Evolutionary conservation across 2,113 vertebrate genomes (phyloP), one percentile per base, ranked within the genome.

Genomic region (Hoplias malabaricus): DNA sequence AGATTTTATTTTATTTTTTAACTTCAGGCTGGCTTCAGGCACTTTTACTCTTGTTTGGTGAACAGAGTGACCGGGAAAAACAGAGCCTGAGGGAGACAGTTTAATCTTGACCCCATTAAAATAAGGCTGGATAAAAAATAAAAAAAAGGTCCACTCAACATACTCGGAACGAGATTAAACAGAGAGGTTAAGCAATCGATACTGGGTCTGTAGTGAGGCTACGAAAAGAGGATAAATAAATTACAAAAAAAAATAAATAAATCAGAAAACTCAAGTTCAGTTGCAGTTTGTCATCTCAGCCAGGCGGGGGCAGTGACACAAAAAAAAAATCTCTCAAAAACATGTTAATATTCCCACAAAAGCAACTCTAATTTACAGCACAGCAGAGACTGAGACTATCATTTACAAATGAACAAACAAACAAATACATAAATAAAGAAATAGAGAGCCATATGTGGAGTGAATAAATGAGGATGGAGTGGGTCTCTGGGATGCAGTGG

Each of bases 31-130:
- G 40, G n/a, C n/a, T n/a, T n/a, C n/a, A n/a, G n/a, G n/a, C n/a
- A n/a, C 9, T 4, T 11, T 11, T 5, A 5, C 23, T 1, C n/a
- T 10, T 7, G 7, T 23, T 4, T 48, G 43, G 43, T 23, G 38
- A 65, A 48, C 36, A 34, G 46, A 19, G 6, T 38, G 19, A 19
- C n/a, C 4, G 1, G 46, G 34, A 38, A 54, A 36, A 36, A 69
- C 43, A 50, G 14, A 75, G 80, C 81, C 81, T 76, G 75, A 79
- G 83, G 85, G 78, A 84, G 78, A 82, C 76, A 81, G 87, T 90
- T 89, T 91, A 89, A 89, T 91, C 89, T 85, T 82, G 42, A 62
- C 78, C 81, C 84, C 84, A 86, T 88, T 90, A 86, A 87, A 90
- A 87, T 83, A 79, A 73, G 69, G 75, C 57, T 59, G 78, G 81